Percentiles rank a stretch among this genome's conserved stretches.
These are phyloP conservation scores for Charina bottae DNA, from an alignment of 2,113 vertebrate genomes.

Conservation along the genomic window DNA sequence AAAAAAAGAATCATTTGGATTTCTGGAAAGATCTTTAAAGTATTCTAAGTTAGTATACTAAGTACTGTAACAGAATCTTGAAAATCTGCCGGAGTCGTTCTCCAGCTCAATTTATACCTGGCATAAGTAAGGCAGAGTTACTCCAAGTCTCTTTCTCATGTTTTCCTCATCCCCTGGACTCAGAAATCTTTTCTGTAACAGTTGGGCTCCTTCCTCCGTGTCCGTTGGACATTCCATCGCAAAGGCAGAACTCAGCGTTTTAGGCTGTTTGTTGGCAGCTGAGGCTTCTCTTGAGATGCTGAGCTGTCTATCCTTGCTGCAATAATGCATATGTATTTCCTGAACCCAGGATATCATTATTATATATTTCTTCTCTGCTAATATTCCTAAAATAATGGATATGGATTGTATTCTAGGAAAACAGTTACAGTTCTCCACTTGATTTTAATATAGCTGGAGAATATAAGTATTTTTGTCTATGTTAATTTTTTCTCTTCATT, in stretches of 20 bases:
- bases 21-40: neutral
- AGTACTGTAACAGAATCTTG: too few relatives aligned
- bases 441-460: slow-evolving; percentile 1
- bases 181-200: neutral
- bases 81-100: too few relatives aligned
- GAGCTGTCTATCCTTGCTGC: neutral
- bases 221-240: too few relatives aligned
- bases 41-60: too few relatives aligned
- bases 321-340: neutral
- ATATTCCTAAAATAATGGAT: neutral
- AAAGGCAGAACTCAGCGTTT: too few relatives aligned
- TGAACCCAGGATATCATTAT: neutral
- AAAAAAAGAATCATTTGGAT: too few relatives aligned
- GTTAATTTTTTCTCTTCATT: neutral
- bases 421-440: neutral
- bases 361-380: neutral
- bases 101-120: neutral
- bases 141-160: neutral
- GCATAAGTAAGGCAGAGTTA: too few relatives aligned
- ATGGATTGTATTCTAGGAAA: neutral
- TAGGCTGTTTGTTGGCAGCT: neutral
- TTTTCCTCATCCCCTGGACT: neutral
- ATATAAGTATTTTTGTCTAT: neutral
- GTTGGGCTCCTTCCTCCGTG: too few relatives aligned
- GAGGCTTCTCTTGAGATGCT: neutral